These are phyloP conservation scores for Hippocampus zosterae DNA, from an alignment of 2,113 vertebrate genomes.

Conservation along the genomic window DNA sequence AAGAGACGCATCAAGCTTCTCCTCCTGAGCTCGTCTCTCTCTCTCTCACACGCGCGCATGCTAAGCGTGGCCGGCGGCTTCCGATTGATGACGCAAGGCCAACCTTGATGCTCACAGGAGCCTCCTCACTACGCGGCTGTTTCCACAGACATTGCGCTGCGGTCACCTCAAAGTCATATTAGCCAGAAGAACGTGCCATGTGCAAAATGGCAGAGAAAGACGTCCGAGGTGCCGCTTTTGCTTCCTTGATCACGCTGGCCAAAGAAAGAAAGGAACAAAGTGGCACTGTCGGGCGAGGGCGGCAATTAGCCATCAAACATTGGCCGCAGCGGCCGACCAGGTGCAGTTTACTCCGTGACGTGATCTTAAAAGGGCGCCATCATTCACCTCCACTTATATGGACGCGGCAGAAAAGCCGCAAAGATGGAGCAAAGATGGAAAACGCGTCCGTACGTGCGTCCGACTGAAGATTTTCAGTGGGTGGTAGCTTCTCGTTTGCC, in stretches of 20 bases:
- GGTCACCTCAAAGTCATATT: conserved; percentile 27
- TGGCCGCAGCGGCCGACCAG: conserved; percentile 29
- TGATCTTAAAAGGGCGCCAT: conserved; percentile 51
- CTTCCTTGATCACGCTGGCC: conserved; percentile 39
- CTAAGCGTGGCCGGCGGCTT: conserved; percentile 26
- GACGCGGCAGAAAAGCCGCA: conserved; percentile 40
- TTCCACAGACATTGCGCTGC: conserved; percentile 44
- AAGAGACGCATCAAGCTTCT: conserved; percentile 20
- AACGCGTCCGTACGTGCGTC: conserved; percentile 33
- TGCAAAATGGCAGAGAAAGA: conserved; percentile 39
- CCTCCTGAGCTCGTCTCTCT: neutral
- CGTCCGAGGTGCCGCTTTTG: conserved; percentile 37
- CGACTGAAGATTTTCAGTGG: no score
- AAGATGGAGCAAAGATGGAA: conserved; percentile 35
- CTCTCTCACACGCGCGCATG: no score
- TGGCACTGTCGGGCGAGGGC: conserved; percentile 42
- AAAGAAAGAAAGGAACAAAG: conserved; percentile 53
- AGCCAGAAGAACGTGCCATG: conserved; percentile 24
- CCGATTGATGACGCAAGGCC: conserved; percentile 45
- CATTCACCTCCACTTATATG: conserved; percentile 52
- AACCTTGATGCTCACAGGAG: conserved; percentile 57
- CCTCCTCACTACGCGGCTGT: conserved; percentile 62
- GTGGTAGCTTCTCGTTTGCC: neutral
- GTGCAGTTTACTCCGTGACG: conserved; percentile 48
- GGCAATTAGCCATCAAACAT: conserved; percentile 33